phyloP scores from a whole-genome alignment of 2,888 invertebrate species.

The Chouioia cunea region DNA sequence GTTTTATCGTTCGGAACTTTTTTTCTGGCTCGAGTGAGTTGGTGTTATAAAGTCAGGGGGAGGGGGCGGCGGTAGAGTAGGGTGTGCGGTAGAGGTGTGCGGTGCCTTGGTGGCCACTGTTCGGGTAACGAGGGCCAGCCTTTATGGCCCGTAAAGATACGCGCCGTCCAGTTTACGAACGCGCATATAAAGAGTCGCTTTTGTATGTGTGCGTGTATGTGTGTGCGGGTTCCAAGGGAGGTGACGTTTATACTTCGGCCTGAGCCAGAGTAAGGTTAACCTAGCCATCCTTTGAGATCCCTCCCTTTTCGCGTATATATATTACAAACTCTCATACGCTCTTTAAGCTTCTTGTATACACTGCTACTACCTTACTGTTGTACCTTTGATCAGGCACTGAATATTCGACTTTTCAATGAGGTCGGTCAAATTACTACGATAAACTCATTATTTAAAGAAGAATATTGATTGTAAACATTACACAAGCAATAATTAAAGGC shows the following conservation, averaged over 20 bases:
- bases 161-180: slow-evolving; percentile 64
- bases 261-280: slow-evolving; percentile 54
- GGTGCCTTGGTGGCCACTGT: slow-evolving; percentile 68
- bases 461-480: no score
- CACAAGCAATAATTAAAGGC: no score
- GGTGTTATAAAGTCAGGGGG: neutral
- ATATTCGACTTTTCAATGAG: no score
- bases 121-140: slow-evolving; percentile 66
- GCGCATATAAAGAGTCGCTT: slow-evolving; percentile 27
- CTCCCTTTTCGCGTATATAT: slow-evolving; percentile 31
- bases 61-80: slow-evolving; percentile 50
- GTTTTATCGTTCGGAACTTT: no score
- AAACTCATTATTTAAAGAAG: no score
- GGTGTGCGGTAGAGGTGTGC: slow-evolving; percentile 56
- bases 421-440: no score
- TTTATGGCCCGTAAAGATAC: slow-evolving; percentile 69
- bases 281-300: slow-evolving; percentile 56
- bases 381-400: no score
- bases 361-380: no score
- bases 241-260: slow-evolving; percentile 44
- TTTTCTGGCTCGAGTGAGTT: no score
- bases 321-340: slow-evolving; percentile 16
- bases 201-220: neutral
- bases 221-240: slow-evolving; percentile 19
- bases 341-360: slow-evolving; percentile 20